Evolutionary conservation across 2,888 invertebrate species (phyloP), one percentile per base, ranked within the genome.

Genomic region (Megalurothrips usitatus): DNA sequence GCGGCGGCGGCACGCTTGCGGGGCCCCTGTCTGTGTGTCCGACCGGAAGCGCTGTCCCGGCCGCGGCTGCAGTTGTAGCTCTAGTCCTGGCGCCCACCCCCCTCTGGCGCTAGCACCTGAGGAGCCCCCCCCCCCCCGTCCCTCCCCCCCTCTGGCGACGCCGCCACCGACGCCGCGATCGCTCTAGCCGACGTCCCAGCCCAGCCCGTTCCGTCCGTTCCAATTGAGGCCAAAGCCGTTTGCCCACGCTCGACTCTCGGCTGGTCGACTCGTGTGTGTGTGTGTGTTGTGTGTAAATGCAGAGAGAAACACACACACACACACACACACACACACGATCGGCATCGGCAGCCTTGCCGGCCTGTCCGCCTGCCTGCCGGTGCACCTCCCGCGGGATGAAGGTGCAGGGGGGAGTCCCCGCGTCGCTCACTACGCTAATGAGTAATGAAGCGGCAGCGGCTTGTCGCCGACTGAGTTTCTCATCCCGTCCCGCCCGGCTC

Each of bases 181-280:
- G 58, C 17, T 58, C 58, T 75, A 26, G 68, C 26, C 12, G 68
- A 26, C 34, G 34, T 43, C 34, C 34, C 34, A 43, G 34, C 34
- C 34, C 34, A 43, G 34, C 34, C 34, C 34, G 34, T 43, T 43
- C 34, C 34, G 34, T 43, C 68, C 68, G 68, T 75, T 75, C 26
- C 68, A 75, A 75, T 75, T 75, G 68, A 75, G 68, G 68, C 68
- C 68, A 75, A 75, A 75, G 68, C 68, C 68, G 68, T 75, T 75
- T 75, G 68, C 68, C 68, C 68, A 75, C 68, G 68, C 68, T 8
- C 68, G 68, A 26, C 68, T 26, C 68, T 26, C 68, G 68, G 68
- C n/a, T 23, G 68, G n/a, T 58, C 58, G 58, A 58, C 14, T 58
- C 34, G 34, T 6, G 34, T 43, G 34, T 43, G 34, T 43, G 34